These are phyloP conservation scores for Pelecanoides urinatrix DNA, from an alignment of 2,113 vertebrate species.

Conservation along the genomic window DNA sequence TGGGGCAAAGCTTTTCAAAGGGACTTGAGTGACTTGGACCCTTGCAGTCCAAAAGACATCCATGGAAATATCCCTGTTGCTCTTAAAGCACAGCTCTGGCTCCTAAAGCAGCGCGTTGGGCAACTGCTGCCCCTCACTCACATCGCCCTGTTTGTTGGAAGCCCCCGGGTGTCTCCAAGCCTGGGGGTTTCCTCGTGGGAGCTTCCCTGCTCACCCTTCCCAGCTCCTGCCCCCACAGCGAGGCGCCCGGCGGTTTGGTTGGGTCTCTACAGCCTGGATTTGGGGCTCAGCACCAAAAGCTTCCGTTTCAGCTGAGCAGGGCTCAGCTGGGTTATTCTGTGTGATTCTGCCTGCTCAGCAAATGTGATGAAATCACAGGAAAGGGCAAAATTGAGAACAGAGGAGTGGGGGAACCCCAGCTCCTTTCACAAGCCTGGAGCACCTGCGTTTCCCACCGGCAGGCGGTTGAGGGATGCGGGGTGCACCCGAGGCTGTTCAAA, in stretches of 20 bases:
- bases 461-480: not conserved
- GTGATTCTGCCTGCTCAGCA: not conserved
- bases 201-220: not conserved
- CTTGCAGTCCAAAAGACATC: not conserved
- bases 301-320: not conserved
- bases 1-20: not conserved
- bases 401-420: not conserved
- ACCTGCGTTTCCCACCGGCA: not conserved
- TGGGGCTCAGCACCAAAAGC: not conserved
- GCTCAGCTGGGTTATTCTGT: not conserved
- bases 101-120: not conserved
- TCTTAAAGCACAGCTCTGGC: not conserved
- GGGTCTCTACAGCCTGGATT: not conserved
- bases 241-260: not conserved
- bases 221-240: not conserved
- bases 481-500: not conserved
- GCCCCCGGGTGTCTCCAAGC: not conserved
- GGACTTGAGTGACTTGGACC: not conserved
- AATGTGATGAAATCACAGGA: not conserved
- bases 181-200: not conserved
- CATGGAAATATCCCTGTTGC: not conserved
- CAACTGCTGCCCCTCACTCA: not conserved
- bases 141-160: not conserved
- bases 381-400: not conserved
- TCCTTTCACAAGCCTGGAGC: not conserved